These are phyloP conservation scores for Protobothrops mucrosquamatus DNA, from an alignment of 2,113 vertebrate species.

Conservation along the genomic window DNA sequence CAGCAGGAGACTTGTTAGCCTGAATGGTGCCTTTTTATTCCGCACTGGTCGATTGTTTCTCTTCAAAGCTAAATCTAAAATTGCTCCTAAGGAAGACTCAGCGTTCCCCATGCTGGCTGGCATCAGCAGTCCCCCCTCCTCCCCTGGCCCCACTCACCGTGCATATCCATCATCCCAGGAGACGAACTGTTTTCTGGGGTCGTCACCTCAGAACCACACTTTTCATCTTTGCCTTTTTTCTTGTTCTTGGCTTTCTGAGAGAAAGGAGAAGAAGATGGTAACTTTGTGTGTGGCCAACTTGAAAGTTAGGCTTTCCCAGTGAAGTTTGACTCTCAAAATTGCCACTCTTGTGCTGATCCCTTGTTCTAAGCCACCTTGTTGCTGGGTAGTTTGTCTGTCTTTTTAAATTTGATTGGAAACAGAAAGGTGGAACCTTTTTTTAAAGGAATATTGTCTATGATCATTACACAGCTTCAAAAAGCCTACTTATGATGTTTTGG, in stretches of 20 bases:
- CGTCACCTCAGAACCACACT: slow-evolving; percentile 92
- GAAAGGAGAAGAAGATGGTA: slow-evolving; percentile 12
- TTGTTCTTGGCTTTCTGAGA: slow-evolving; percentile 93
- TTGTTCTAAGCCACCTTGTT: background rate
- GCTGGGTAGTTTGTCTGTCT: background rate
- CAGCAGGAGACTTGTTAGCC: background rate
- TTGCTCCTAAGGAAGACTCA: background rate
- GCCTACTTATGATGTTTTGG: background rate
- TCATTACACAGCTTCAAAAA: background rate
- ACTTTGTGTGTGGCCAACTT: background rate
- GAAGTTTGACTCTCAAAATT: background rate
- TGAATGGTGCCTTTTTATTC: background rate
- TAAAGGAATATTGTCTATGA: background rate
- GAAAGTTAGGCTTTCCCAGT: background rate
- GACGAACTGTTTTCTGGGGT: slow-evolving; percentile 98
- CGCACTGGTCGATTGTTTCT: background rate
- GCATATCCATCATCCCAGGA: slow-evolving; percentile 98
- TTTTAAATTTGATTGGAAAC: background rate
- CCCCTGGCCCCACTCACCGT: slow-evolving; percentile 75
- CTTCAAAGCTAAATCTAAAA: background rate
- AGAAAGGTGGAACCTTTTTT: background rate
- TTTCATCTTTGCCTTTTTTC: slow-evolving; percentile 95
- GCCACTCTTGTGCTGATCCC: background rate
- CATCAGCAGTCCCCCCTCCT: background rate
- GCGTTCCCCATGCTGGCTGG: background rate